phyloP scores from a whole-genome alignment of 2,797 vertebrate species.

The Poeciliopsis turneri region DNA sequence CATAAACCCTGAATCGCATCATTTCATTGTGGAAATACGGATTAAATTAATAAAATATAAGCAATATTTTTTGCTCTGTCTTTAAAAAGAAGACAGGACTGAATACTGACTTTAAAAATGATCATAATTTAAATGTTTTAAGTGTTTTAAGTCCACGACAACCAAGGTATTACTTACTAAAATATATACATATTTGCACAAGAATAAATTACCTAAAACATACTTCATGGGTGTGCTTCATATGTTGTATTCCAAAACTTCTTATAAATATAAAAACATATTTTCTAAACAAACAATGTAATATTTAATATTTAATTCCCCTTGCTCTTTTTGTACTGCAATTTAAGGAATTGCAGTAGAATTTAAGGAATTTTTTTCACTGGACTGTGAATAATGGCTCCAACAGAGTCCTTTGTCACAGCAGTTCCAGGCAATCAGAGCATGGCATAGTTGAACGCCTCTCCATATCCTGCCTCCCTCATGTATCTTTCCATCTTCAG shows the following conservation, averaged over 20 bases:
- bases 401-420: constrained; percentile 4
- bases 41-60: background rate
- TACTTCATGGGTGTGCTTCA: constrained; percentile 13
- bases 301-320: background rate
- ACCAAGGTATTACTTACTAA: background rate
- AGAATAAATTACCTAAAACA: constrained; percentile 48
- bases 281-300: background rate
- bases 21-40: background rate
- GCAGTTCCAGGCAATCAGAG: constrained; percentile 75
- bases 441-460: constrained; percentile 77
- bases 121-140: background rate
- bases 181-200: constrained; percentile 20
- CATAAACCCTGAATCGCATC: background rate
- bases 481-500: constrained; percentile 85
- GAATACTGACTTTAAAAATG: background rate
- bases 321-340: background rate
- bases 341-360: no score
- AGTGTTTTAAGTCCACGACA: background rate
- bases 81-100: background rate
- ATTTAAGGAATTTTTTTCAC: background rate
- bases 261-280: constrained; percentile 6
- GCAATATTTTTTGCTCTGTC: background rate
- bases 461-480: constrained; percentile 81
- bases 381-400: fast-evolving
- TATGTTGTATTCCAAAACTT: background rate